Evolutionary conservation across 2,888 invertebrate genomes (phyloP).

Genomic region (Himalopsyche anomala): DNA sequence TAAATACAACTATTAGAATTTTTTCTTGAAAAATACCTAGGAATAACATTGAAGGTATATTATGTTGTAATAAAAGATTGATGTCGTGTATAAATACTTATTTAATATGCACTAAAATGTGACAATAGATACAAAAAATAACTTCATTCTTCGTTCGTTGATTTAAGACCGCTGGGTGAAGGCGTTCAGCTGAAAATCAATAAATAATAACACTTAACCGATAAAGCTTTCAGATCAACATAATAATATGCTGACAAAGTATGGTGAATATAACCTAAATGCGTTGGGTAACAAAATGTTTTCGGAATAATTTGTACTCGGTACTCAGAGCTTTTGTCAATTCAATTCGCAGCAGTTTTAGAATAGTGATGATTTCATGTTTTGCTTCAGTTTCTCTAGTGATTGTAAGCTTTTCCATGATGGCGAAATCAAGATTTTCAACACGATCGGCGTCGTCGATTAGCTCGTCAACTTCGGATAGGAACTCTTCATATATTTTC

Average conservation of each 20-base stretch:
- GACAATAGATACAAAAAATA: constrained; percentile 33
- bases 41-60: too few relatives aligned
- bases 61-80: not conserved
- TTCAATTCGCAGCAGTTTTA: constrained; percentile 72
- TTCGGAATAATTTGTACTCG: constrained; percentile 72
- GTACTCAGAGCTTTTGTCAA: constrained; percentile 72
- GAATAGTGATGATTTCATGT: constrained; percentile 70
- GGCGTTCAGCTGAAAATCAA: not conserved
- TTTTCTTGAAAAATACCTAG: too few relatives aligned
- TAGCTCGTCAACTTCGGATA: constrained; percentile 70
- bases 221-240: not conserved
- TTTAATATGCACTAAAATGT: constrained; percentile 23
- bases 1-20: too few relatives aligned
- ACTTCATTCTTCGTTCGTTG: not conserved
- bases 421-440: constrained; percentile 73
- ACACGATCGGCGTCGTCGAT: constrained; percentile 73
- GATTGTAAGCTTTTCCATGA: constrained; percentile 71
- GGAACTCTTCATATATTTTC: constrained; percentile 68
- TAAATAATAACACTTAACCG: not conserved
- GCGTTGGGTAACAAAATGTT: constrained; percentile 68
- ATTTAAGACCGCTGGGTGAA: not conserved
- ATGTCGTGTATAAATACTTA: constrained; percentile 31
- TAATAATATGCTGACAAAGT: not conserved
- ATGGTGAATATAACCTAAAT: constrained; percentile 45
- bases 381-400: constrained; percentile 71